Base-by-base conservation (phyloP, 2,888 invertebrate genomes). In the Microctonus brassicae region DNA sequence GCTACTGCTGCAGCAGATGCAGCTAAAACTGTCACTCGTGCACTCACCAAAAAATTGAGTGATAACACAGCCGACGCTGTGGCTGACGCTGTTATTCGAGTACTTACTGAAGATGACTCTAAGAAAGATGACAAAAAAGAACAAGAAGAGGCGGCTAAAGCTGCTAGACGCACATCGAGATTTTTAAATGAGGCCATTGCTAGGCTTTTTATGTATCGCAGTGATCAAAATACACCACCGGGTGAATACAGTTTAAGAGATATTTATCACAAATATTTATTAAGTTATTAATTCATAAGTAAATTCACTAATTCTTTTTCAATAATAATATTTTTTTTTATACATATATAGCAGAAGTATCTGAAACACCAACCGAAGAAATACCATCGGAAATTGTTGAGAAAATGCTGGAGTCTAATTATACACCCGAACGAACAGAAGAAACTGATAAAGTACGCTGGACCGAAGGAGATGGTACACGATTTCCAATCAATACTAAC, bases 11-110 rank as follows among this genome's bases (percentile, higher is more conserved):
- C 67, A 67, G 81, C 67, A 66, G 78, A 72, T 57, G 78, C 36
- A 77, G 78, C 33, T 75, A 77, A 29, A 81, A 80, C 9, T 64
- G 78, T 34, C 78, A 81, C 64, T 78, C 79, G 29, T 75, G 77
- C 47, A 78, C 77, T 36, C 79, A 83, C 10, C 76, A 78, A 20
- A 55, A 75, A 69, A 62, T 69, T 82, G 81, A 79, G 39, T 75
- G 79, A 64, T 76, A 77, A 55, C 70, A 77, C 67, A 75, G 77
- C 63, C 63, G 71, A 20, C 72, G 77, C 42, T 7, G 72, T 73
- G 69, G 79, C 55, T 17, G 66, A 47, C 7, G 74, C 69, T 29
- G 69, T 76, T 58, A 61, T 39, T 2, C 13, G 10, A 10, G 42
- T 70, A 11, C 24, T 75, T 0, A 13, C 24, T 33, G 33, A 13